These are phyloP conservation scores for Patagioenas fasciata DNA, from an alignment of 2,113 vertebrate genomes.

Conservation along the genomic window DNA sequence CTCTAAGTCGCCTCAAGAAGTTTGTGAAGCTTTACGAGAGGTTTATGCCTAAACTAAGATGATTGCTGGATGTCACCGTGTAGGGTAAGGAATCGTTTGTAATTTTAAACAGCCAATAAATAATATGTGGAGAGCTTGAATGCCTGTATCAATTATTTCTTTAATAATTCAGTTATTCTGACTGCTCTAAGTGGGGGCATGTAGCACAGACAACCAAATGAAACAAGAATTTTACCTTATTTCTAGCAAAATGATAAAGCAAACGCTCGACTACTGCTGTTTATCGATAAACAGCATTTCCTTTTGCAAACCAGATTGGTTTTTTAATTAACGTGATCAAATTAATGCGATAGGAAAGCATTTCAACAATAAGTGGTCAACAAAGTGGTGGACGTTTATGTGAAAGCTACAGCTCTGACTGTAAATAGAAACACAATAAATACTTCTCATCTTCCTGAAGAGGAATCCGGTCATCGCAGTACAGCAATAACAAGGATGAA, in stretches of 20 bases:
- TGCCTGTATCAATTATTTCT: accelerated
- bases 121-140: neutral
- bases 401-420: neutral
- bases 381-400: too few species aligned
- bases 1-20: neutral
- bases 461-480: accelerated
- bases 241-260: neutral
- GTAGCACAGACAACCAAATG: neutral
- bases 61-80: neutral
- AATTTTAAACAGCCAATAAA: neutral
- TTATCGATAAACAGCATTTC: constrained; percentile 24
- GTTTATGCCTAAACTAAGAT: neutral
- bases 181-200: accelerated
- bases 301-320: constrained; percentile 35
- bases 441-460: too few species aligned
- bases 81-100: accelerated
- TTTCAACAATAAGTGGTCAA: neutral
- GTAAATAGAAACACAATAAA: too few species aligned
- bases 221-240: neutral
- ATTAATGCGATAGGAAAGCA: neutral
- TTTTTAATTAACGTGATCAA: constrained; percentile 52
- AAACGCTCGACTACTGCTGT: neutral
- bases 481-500: accelerated
- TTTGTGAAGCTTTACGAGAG: neutral
- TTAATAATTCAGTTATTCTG: neutral